Base-by-base conservation (phyloP, 2,113 vertebrate species). In the Sinocyclocheilus grahami region DNA sequence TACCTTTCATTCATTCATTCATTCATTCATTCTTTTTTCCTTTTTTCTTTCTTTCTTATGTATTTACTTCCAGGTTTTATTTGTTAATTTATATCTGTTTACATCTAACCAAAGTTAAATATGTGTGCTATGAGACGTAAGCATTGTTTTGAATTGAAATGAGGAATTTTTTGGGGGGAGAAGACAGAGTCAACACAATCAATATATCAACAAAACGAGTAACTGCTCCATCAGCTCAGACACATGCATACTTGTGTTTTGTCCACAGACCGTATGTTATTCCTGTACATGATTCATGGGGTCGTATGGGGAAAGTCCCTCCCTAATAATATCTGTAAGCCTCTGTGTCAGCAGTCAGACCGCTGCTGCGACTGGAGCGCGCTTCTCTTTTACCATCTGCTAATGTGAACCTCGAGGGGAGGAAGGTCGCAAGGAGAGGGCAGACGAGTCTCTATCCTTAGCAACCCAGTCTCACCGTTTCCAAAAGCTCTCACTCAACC, bases 401-500 rank as follows among this genome's bases (percentile, higher is more conserved):
- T 67, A 76, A 78, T 79, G 86, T 13, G 83, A 78, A 75, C 46
- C 86, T 78, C 46, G 65, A 37, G 63, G 79, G 48, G 80, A 85
- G 80, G 85, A 91, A 87, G 85, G 86, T 90, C 87, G 89, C 75
- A 79, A 74, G 67, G 62, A 22, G 37, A 16, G 53, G 46, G 69
- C 89, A 90, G 79, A 88, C 48, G 11, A 53, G 24, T 67, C 42
- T 87, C 48, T 86, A 89, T 85, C 33, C 1, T 92, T 88, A 90
- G 88, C 53, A 92, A 91, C 87, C 80, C 85, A 84, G 33, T 75
- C 84, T 85, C 37, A 22, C 14, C 37, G 4, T 53, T 93, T 89
- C 89, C 89, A 93, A 91, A 91, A 6, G 82, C 84, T 89, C 88
- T 88, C 89, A 83, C 86, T 84, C 67, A 55, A 83, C 81, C 83